Evolutionary conservation across 2,888 invertebrate species (phyloP).

Genomic region (Azorinus chamasolen): DNA sequence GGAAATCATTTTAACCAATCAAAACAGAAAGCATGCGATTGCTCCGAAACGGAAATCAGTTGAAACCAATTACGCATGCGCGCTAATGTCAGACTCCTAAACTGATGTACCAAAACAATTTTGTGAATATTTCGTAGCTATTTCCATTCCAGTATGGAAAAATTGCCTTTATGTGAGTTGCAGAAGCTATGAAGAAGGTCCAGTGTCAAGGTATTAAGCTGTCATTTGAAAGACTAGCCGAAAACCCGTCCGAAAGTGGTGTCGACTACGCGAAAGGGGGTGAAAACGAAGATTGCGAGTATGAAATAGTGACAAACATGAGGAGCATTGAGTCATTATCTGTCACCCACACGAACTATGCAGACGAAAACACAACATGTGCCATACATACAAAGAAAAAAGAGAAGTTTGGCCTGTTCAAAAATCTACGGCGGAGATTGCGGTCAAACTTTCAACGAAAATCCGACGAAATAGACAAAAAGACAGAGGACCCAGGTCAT

Average conservation of each 20-base stretch:
- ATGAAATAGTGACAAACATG: slow-evolving; percentile 52
- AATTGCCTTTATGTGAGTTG: neutral
- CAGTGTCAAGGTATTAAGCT: slow-evolving; percentile 69
- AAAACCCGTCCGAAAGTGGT: slow-evolving; percentile 11
- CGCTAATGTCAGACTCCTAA: slow-evolving; percentile 30
- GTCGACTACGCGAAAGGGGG: slow-evolving; percentile 33
- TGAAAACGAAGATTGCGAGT: slow-evolving; percentile 27
- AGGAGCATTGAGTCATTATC: slow-evolving; percentile 60
- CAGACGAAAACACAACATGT: slow-evolving; percentile 64
- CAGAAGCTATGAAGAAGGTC: slow-evolving; percentile 78
- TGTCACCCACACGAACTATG: slow-evolving; percentile 58
- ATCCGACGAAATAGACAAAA: slow-evolving; percentile 65
- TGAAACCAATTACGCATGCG: slow-evolving; percentile 67
- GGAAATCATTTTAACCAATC: slow-evolving; percentile 44
- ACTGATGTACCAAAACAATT: slow-evolving; percentile 29
- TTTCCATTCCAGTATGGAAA: slow-evolving; percentile 8
- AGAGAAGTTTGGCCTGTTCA: slow-evolving; percentile 77
- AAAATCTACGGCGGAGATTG: slow-evolving; percentile 74
- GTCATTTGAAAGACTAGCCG: slow-evolving; percentile 53
- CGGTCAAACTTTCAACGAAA: slow-evolving; percentile 74
- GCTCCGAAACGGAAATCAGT: slow-evolving; percentile 40
- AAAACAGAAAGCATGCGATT: slow-evolving; percentile 38
- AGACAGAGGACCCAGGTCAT: slow-evolving; percentile 62
- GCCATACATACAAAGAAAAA: slow-evolving; percentile 68
- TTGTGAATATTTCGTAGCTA: slow-evolving; percentile 25